Evolutionary conservation across 2,888 invertebrate genomes (phyloP).

Genomic region (Cacoxenus indagator): DNA sequence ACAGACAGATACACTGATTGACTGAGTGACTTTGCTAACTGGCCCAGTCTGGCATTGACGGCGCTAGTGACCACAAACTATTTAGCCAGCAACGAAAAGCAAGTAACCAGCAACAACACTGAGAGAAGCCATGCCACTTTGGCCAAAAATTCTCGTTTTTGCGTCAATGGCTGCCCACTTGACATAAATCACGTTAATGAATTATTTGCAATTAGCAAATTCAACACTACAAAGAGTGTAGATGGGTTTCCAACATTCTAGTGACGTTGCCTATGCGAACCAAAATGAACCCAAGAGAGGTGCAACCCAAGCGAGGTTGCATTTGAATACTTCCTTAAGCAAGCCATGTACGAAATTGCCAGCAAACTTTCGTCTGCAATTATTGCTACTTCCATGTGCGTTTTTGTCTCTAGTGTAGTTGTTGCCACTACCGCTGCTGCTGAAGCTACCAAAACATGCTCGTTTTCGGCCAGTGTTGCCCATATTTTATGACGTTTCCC

Average conservation of each 20-base stretch:
- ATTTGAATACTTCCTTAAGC: not conserved
- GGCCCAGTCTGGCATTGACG: slow-evolving; percentile 5
- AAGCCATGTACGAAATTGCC: not conserved
- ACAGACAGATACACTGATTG: slow-evolving; percentile 44
- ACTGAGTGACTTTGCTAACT: slow-evolving; percentile 26
- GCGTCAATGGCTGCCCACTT: not conserved
- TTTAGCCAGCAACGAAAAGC: not conserved
- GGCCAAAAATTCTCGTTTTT: not conserved
- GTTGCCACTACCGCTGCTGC: not conserved
- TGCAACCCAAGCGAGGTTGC: not conserved
- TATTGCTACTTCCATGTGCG: not conserved
- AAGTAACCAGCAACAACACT: slow-evolving; percentile 2
- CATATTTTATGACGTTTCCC: slow-evolving; percentile 32
- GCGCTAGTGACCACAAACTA: slow-evolving; percentile 9
- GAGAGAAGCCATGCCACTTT: not conserved
- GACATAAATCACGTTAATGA: slow-evolving; percentile 4
- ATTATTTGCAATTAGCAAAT: slow-evolving; percentile 14
- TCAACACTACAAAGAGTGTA: not conserved
- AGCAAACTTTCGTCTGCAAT: slow-evolving; percentile 20
- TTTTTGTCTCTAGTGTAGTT: not conserved
- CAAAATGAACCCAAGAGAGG: not conserved
- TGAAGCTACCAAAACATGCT: not conserved
- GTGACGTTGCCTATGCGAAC: not conserved
- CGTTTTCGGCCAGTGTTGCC: slow-evolving; percentile 17
- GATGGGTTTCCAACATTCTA: not conserved